phyloP scores from a whole-genome alignment of 1,140 invertebrate genomes.

The Ceratitis capitata region DNA sequence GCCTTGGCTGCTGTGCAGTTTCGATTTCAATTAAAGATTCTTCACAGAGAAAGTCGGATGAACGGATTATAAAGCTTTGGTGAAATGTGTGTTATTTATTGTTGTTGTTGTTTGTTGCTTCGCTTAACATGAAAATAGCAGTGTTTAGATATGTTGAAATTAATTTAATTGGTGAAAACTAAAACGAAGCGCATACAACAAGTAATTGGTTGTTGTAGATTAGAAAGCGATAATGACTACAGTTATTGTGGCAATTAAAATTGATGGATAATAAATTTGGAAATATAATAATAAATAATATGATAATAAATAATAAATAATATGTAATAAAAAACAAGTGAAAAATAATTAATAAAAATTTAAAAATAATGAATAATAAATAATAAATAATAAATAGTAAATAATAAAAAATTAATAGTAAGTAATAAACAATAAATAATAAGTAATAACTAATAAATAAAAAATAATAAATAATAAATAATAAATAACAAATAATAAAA shows the following conservation, averaged over 20 bases:
- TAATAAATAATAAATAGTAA: too few relatives aligned
- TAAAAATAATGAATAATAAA: too few relatives aligned
- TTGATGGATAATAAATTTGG: too few relatives aligned
- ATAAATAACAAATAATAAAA: too few relatives aligned
- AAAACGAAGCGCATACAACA: background rate
- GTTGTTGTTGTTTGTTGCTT: background rate
- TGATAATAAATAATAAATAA: too few relatives aligned
- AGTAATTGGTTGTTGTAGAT: background rate
- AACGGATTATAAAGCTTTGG: background rate
- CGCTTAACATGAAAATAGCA: background rate
- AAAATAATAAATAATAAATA: too few relatives aligned
- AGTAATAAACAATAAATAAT: too few relatives aligned
- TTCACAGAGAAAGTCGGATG: background rate
- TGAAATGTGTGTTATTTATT: background rate
- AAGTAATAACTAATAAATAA: too few relatives aligned
- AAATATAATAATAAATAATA: too few relatives aligned
- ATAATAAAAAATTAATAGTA: too few relatives aligned
- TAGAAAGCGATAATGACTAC: background rate
- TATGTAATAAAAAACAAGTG: too few relatives aligned
- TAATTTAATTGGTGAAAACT: background rate
- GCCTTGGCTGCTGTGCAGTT: background rate
- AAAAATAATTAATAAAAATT: too few relatives aligned
- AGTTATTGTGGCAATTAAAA: background rate
- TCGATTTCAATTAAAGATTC: background rate
- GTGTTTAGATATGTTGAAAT: background rate